These are phyloP conservation scores for Pedionomus torquatus DNA, from an alignment of 2,113 vertebrate genomes.

Conservation along the genomic window DNA sequence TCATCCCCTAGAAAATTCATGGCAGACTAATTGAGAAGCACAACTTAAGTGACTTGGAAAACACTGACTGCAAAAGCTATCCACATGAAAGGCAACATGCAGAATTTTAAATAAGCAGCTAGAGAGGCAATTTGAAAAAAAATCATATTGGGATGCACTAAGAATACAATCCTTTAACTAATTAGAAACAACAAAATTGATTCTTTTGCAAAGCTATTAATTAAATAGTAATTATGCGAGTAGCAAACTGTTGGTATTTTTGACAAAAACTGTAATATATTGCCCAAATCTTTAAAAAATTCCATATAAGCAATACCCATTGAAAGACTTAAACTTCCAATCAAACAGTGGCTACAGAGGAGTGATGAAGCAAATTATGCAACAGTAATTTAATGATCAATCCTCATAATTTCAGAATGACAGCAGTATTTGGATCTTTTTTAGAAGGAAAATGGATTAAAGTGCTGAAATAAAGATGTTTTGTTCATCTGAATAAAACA, in stretches of 20 bases:
- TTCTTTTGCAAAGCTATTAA: neutral
- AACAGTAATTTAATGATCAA: slow-evolving; percentile 67
- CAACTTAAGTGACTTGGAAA: neutral
- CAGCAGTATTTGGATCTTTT: slow-evolving; percentile 49
- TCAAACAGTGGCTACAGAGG: slow-evolving; percentile 42
- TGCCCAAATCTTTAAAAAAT: slow-evolving; percentile 16
- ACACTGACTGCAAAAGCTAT: neutral
- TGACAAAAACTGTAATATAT: neutral
- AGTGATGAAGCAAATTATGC: slow-evolving; percentile 63
- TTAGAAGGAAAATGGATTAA: slow-evolving; percentile 56
- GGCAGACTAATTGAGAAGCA: neutral
- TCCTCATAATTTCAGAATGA: slow-evolving; percentile 68
- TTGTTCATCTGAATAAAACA: slow-evolving; percentile 71
- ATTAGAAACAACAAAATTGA: neutral
- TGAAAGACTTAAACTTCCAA: slow-evolving; percentile 56
- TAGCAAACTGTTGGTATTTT: neutral
- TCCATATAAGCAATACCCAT: neutral
- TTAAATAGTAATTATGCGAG: neutral
- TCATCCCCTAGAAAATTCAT: neutral
- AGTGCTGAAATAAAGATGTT: slow-evolving; percentile 66
- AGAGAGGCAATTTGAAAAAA: neutral
- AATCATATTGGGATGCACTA: neutral
- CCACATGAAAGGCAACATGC: neutral
- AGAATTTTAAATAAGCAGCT: neutral
- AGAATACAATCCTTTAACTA: neutral